Percentiles rank a stretch among this genome's conserved stretches.
Conservation (phyloP, 2,797 vertebrate genomes). For the Hippopotamyrus pictus region DNA sequence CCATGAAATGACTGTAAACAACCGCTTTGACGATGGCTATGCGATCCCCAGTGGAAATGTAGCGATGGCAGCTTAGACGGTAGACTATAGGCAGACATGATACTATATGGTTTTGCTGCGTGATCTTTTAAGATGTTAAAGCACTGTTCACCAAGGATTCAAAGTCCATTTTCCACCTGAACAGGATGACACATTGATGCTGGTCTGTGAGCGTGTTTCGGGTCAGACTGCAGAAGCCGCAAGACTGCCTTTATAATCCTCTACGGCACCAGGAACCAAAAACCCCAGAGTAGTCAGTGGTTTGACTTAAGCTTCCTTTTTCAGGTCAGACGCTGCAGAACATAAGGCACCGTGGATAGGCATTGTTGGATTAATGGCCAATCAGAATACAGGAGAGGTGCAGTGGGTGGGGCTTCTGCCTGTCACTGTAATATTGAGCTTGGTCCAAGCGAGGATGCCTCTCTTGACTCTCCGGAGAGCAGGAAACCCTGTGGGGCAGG, state of each 20-base stretch:
- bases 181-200: not conserved
- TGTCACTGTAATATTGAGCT: not conserved
- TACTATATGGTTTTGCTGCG: not conserved
- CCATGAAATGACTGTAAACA: not conserved
- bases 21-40: not conserved
- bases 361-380: not conserved
- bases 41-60: not conserved
- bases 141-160: not conserved
- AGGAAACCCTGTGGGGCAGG: not conserved
- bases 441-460: not conserved
- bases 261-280: not conserved
- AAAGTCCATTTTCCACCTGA: not conserved
- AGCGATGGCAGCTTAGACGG: not conserved
- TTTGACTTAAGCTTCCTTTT: not conserved
- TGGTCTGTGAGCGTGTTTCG: not conserved
- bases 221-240: not conserved
- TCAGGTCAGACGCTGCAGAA: not conserved
- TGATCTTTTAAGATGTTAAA: not conserved
- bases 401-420: not conserved
- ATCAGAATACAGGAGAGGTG: not conserved
- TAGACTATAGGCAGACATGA: not conserved
- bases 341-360: not conserved
- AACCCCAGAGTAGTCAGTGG: not conserved
- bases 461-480: not conserved
- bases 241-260: not conserved